Evolutionary conservation across 2,113 vertebrate species (phyloP).

Genomic region (Centropus bengalensis): DNA sequence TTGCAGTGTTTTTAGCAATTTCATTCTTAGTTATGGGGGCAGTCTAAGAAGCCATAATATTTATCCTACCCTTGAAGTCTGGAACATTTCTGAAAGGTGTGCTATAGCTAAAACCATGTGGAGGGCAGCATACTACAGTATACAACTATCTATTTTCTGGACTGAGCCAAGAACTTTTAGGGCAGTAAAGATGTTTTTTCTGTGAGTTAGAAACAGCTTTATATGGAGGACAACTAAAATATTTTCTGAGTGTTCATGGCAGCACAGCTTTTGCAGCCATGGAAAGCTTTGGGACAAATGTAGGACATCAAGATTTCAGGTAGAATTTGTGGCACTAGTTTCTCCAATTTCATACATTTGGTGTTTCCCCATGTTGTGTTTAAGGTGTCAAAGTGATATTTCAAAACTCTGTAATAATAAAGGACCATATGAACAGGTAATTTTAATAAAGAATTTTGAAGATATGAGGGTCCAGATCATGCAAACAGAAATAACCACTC

Average conservation of each 20-base stretch:
- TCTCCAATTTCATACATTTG: not conserved
- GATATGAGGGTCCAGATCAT: not conserved
- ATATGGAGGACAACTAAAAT: not conserved
- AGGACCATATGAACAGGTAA: not conserved
- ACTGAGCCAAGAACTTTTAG: not conserved
- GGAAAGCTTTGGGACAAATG: not conserved
- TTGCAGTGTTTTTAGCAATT: not conserved
- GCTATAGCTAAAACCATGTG: not conserved
- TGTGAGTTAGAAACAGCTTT: not conserved
- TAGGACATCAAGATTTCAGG: not conserved
- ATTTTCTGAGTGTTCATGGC: not conserved
- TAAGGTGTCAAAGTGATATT: not conserved
- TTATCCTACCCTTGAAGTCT: not conserved
- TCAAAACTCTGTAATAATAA: not conserved
- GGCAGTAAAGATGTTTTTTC: not conserved
- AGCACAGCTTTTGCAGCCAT: not conserved
- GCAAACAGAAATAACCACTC: not conserved
- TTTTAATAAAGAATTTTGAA: not conserved
- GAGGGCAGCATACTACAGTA: rapidly evolving
- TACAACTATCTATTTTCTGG: not conserved
- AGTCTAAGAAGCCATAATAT: not conserved
- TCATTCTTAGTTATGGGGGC: not conserved
- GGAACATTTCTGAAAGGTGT: not conserved
- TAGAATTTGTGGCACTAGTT: not conserved
- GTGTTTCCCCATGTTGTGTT: not conserved